Evolutionary conservation across 2,797 vertebrate genomes (phyloP), one percentile per base, ranked within the genome.

Genomic region (Acanthurus tractus): DNA sequence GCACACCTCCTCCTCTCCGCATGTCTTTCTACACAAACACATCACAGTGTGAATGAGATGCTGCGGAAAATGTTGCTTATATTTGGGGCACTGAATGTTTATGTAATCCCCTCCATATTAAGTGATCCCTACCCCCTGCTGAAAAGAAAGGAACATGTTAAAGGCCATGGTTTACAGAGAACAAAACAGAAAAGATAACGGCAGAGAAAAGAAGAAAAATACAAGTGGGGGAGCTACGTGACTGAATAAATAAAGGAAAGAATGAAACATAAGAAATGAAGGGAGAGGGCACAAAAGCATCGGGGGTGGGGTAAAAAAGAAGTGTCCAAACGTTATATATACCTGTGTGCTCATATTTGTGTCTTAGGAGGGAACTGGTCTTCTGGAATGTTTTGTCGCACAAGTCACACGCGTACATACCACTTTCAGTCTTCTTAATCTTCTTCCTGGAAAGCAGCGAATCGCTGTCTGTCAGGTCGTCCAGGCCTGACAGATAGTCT

Each of bases 381-480:
- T 99, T 99, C 98, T 99, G 98, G 98, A 99, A 99, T 98, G 98
- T 99, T 98, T 99, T 99, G 98, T 99, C 98, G 97, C 98, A 99
- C 97, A 99, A 98, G 97, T 99, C 98, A 97, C 98, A 99, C 78
- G 98, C 98, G 83, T 99, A 99, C 97, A 98, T 99, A 98, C 98
- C 98, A 95, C 98, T 99, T 96, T 99, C 98, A 86, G 97, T 99
- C 97, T 99, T 99, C 97, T 99, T 99, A 94, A 99, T 99, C 97
- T 99, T 99, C 97, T 99, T 99, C 94, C 94, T 96, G 93, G 96
- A 96, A 92, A 98, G 96, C 95, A 97, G 97, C 90, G 96, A 97
- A 66, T 99, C 97, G 12, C 96, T 97, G 94, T 99, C 97, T 91
- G 97, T 96, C 97, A 98, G 96, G 94, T 98, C 96, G 63, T 98